phyloP scores from a whole-genome alignment of 2,888 invertebrate genomes.

The Drosophila lacicola region DNA sequence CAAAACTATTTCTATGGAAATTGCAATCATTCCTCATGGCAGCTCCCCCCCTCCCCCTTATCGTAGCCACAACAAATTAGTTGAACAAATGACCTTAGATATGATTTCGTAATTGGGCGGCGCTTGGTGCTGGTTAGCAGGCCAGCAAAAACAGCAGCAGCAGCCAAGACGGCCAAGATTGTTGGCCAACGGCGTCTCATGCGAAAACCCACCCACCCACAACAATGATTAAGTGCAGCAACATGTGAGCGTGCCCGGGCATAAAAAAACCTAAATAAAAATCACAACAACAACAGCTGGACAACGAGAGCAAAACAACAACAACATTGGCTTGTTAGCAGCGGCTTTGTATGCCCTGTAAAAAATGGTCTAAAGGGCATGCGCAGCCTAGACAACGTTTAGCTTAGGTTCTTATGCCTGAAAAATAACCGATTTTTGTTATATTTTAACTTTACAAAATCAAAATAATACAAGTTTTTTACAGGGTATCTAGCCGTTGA shows the following conservation, averaged over 20 bases:
- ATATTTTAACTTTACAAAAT: no score
- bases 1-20: slow-evolving; percentile 51
- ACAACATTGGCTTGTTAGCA: slow-evolving; percentile 65
- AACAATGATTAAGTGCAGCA: slow-evolving; percentile 81
- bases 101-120: slow-evolving; percentile 78
- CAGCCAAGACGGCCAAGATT: slow-evolving; percentile 12
- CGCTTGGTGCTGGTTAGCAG: slow-evolving; percentile 42
- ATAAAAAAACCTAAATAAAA: slow-evolving; percentile 51
- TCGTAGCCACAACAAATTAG: slow-evolving; percentile 73
- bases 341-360: slow-evolving; percentile 35
- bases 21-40: slow-evolving; percentile 45
- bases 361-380: neutral
- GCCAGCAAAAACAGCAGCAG: slow-evolving; percentile 26
- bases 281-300: slow-evolving; percentile 43
- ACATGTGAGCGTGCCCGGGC: slow-evolving; percentile 62
- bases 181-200: slow-evolving; percentile 73
- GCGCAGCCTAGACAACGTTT: no score
- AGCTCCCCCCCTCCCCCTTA: slow-evolving; percentile 15
- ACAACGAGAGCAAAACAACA: slow-evolving; percentile 32
- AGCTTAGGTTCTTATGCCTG: no score
- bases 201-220: slow-evolving; percentile 79
- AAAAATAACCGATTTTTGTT: no score
- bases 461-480: neutral
- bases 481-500: slow-evolving; percentile 25
- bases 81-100: slow-evolving; percentile 83